Evolutionary conservation across 2,888 invertebrate species (phyloP).

Genomic region (Leptogaster cylindrica): DNA sequence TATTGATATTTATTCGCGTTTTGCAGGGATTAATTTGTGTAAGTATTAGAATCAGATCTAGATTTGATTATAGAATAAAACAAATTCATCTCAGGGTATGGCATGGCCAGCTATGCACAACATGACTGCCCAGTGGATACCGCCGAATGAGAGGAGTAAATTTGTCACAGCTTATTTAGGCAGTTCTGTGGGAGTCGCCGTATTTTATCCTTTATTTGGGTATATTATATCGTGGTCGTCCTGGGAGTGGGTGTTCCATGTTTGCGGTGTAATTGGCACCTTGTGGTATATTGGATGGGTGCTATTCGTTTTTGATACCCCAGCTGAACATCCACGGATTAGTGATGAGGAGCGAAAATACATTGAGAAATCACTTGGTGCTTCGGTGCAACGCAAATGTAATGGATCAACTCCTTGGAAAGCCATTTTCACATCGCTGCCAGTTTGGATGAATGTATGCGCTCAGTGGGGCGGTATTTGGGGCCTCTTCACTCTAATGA

Average conservation of each 20-base stretch:
- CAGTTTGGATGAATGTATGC: conserved; percentile 70
- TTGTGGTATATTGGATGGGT: conserved; percentile 73
- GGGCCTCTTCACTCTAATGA: conserved; percentile 74
- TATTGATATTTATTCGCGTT: conserved; percentile 68
- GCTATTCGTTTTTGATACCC: conserved; percentile 69
- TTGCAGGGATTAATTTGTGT: conserved; percentile 75
- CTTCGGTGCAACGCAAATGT: conserved; percentile 55
- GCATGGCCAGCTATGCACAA: conserved; percentile 81
- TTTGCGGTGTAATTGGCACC: conserved; percentile 67
- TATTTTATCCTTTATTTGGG: conserved; percentile 75
- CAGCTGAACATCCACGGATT: conserved; percentile 71
- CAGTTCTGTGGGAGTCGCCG: conserved; percentile 71
- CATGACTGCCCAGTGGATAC: conserved; percentile 82
- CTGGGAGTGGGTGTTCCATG: conserved; percentile 77
- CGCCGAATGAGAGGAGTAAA: conserved; percentile 78
- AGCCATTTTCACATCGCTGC: conserved; percentile 66
- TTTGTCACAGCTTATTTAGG: conserved; percentile 71
- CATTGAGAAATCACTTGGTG: conserved; percentile 66
- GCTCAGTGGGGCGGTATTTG: conserved; percentile 73
- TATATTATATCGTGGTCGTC: conserved; percentile 69
- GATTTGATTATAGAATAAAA: not conserved
- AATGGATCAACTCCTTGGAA: conserved; percentile 68
- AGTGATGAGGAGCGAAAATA: conserved; percentile 66
- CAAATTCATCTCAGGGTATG: conserved; percentile 63
- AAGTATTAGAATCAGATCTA: conserved; percentile 54